Evolutionary conservation across 2,888 invertebrate species (phyloP), one percentile per base, ranked within the genome.

Genomic region (Caenorhabditis sp.): DNA sequence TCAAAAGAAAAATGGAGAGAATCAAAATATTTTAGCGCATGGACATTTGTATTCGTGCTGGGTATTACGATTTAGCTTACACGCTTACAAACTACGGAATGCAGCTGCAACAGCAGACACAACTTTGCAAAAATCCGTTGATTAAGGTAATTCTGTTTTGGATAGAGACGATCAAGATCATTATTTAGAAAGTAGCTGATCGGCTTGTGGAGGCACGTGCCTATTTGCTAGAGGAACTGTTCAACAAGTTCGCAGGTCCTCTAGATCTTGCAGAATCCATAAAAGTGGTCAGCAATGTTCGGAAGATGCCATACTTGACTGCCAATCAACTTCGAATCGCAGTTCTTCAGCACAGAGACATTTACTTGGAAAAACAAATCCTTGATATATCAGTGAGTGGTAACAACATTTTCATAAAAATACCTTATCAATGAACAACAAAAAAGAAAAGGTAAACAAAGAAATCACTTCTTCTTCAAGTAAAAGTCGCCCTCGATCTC

Each of bases 211-310:
- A 91, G 71, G 88, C 90, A 24, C 84, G 90, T 0, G 83, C 88
- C 20, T 88, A 88, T 26, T 78, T 90, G 26, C 82, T 90, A 15
- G 91, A 90, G 61, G 90, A 89, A 50, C 85, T 90, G 2, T 90
- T 90, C 83, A 90, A 91, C 77, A 90, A 90, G 72, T 90, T 90
- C 64, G 83, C 89, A 9, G 87, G 90, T 28, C 90, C 90, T 1
- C 82, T 90, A 24, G 90, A 90, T 80, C 82, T 90, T 13, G 88
- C 90, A 4, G 85, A 86, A 18, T 86, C 88, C 15, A 89, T 90
- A 44, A 89, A 91, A 77, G 89, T 87, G 13, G 85, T 90, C 13
- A 90, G 90, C 78, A 90, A 90, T 78, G 91, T 90, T 44, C 83
- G 90, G 22, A 90, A 90, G 76, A 90, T 90, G 77, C 90, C 90